These are phyloP conservation scores for Opisthocomus hoazin DNA, from an alignment of 2,113 vertebrate species.

Conservation along the genomic window DNA sequence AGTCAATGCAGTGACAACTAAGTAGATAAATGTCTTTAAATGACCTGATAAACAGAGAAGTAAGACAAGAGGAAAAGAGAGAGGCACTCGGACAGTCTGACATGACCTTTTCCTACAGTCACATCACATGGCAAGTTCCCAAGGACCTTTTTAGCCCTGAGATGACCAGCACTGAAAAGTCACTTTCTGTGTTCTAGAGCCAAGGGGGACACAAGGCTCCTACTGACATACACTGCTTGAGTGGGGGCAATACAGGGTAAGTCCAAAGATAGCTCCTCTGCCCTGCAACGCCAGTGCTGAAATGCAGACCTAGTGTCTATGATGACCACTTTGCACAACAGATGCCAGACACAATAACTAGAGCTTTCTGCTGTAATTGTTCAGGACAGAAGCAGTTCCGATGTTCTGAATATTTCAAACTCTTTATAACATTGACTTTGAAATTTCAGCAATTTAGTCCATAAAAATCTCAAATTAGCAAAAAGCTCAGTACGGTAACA, in stretches of 20 bases:
- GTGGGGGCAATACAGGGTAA: neutral
- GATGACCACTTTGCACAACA: accelerated
- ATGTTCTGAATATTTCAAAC: neutral
- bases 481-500: accelerated
- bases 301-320: accelerated
- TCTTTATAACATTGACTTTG: neutral
- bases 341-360: neutral
- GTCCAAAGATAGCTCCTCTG: neutral
- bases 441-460: neutral
- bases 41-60: neutral
- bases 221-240: neutral
- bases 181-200: neutral
- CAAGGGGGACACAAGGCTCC: neutral
- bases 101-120: neutral
- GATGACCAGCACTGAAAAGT: neutral
- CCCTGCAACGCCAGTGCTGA: accelerated
- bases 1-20: neutral
- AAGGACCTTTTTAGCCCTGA: neutral
- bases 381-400: neutral
- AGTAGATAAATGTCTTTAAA: neutral
- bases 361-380: neutral
- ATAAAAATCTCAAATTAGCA: neutral
- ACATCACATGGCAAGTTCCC: neutral
- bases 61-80: neutral
- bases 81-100: neutral